Base-by-base conservation (phyloP, 64 coral and sea anemone genomes). In the Stylophora pistillata region DNA sequence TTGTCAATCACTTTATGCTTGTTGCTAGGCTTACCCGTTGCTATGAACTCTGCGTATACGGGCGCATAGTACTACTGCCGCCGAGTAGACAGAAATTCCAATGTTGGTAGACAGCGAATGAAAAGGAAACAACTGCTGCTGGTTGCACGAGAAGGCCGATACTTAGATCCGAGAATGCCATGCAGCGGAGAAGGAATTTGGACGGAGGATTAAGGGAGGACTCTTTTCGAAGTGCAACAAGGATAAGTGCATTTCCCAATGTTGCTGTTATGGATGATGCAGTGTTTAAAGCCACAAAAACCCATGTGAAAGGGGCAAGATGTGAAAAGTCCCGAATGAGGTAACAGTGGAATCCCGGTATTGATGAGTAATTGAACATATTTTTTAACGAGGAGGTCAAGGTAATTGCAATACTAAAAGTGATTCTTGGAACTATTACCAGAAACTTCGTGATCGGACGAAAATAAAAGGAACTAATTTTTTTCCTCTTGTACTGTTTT, bases 301-400 rank as follows among this genome's bases (percentile, higher is more conserved):
- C 5, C 20, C 12, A 4, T 11, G 26, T n/a, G 23, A 25, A 26
- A 68, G 64, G n/a, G 64, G 64, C 4, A 68, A 68, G 21, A 1
- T 68, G 4, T 25, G 64, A 68, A 23, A n/a, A 25, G 64, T 68
- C 25, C 0, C 23, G n/a, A 68, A 11, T 68, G 74, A 77, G 23
- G 85, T 89, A 3, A 85, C 94, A 14, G 82, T 89, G 11, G 84
- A 95, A 23, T 91, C 91, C 79, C 79, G 83, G 5, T 68, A 25
- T 21, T 26, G 5, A 21, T 68, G 64, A 68, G 12, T 25, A 68
- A 68, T 47, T 47, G 37, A 47, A 47, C 37, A 47, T 47, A 47
- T 7, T 47, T n/a, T n/a, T 47, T 47, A 47, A 47, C 37, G 37
- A 47, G 3, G 37, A 47, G 37, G 37, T 47, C 3, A 47, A 47